Base-by-base conservation (phyloP, 2,888 invertebrate genomes). In the Scaptomyza flava region DNA sequence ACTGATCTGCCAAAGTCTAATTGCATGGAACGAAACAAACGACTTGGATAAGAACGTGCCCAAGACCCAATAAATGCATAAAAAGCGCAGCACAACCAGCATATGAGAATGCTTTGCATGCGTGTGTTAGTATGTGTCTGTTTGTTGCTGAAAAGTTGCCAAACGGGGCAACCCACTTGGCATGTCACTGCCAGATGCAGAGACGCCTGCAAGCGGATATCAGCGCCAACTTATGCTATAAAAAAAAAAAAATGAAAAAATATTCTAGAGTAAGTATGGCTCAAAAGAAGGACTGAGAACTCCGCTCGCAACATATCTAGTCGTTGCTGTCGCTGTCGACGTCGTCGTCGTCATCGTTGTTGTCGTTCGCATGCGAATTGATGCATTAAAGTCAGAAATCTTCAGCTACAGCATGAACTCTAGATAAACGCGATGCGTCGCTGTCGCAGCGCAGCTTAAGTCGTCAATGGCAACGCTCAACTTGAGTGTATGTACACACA, bases 301-400 rank as follows among this genome's bases (percentile, higher is more conserved):
- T 64, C 58, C 61, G 64, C 64, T 77, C 73, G 78, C 68, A 66
- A 60, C 74, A 82, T 82, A 82, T 84, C 82, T 72, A 75, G 65
- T 54, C 71, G 54, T 48, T 57, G 41, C 57, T 56, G 51, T 57
- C 50, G 52, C 51, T 31, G 51, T 9, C 27, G 14, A 7, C 43
- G 43, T 17, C 43, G 56, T 38, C 34, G 23, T 12, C 58, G 33
- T 46, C 42, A 23, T 27, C 45, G 27, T 57, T 63, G 50, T 61
- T 50, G 57, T 67, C 67, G 63, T 68, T 71, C 71, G 85, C 79
- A 66, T 72, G 72, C 81, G 88, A 84, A 84, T 84, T 86, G 84
- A 86, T 84, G 87, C 89, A 88, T 86, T 83, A 85, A 85, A 85
- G 84, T 85, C 84, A 85, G 81, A 84, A 85, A 85, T 85, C 89